Percentiles rank a stretch among this genome's conserved stretches.
Evolutionary conservation across 2,113 vertebrate species (phyloP).

Genomic region (Fregetta grallaria): DNA sequence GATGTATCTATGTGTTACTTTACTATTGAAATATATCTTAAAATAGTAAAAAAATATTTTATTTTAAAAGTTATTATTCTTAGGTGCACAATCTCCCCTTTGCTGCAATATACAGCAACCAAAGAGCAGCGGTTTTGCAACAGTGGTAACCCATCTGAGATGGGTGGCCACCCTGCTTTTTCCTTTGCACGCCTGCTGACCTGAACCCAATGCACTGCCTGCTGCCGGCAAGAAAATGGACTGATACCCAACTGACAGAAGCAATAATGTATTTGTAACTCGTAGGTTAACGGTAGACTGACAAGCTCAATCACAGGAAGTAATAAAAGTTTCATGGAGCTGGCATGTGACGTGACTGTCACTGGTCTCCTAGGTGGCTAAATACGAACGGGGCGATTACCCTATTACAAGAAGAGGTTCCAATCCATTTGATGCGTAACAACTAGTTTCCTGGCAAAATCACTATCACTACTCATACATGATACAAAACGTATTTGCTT

Average conservation of each 20-base stretch:
- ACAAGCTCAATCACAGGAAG: constrained; percentile 33
- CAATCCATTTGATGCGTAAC: not conserved
- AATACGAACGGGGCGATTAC: rapidly evolving
- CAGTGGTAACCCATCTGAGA: rapidly evolving
- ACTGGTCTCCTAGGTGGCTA: rapidly evolving
- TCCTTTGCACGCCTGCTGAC: not conserved
- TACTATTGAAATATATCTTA: not conserved
- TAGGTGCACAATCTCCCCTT: not conserved
- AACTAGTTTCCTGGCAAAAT: not conserved
- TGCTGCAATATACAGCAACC: not conserved
- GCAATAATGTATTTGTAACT: not conserved
- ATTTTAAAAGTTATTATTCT: not conserved
- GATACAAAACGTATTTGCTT: not conserved
- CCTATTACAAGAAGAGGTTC: not conserved
- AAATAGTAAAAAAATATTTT: not conserved
- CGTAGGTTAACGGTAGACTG: not conserved
- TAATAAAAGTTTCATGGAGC: constrained; percentile 16
- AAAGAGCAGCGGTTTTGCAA: not conserved
- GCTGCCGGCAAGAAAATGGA: not conserved
- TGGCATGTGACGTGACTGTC: not conserved
- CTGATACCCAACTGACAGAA: not conserved
- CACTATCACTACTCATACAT: not conserved
- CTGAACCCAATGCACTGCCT: not conserved
- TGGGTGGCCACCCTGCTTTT: not conserved
- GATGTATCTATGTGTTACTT: not conserved